Base-by-base conservation (phyloP, 2,113 vertebrate genomes). In the Edolisoma coerulescens region DNA sequence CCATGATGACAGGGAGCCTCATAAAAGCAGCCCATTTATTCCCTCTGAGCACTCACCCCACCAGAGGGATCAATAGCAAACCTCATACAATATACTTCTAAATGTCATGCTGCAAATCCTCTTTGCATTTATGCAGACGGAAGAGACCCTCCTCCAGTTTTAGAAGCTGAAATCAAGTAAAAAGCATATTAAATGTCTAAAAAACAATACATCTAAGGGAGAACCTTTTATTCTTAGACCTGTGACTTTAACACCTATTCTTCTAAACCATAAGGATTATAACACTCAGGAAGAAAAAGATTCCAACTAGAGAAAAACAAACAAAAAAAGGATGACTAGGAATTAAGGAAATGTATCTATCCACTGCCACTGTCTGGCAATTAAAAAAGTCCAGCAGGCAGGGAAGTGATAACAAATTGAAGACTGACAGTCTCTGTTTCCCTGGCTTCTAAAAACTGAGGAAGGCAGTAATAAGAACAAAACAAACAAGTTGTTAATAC, bases 1-100 rank as follows among this genome's bases (percentile, higher is more conserved):
- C 97, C 98, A 98, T 97, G 97, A 98, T 98, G 98, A 98, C 98
- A 98, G 97, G 97, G 97, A 98, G 97, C 97, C 98, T 98, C 98
- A 98, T 98, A 98, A 98, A 98, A 97, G 91, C 91, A 32, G 96
- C 97, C 97, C 98, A 96, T 97, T 98, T 97, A 98, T 97, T 98
- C 97, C 97, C 96, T 95, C 39, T 93, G 96, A 97, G 97, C 97
- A 97, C 97, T 98, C 96, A 96, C 97, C 95, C 93, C 75, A 89
- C 96, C 96, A 96, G 80, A 89, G 95, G 97, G 97, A 98, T 98
- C 98, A 98, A 98, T 98, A 98, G 95, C 96, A 95, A 97, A 97
- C 97, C 97, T 98, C 97, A 96, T 97, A 97, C 97, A 97, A 98
- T 97, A 95, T 97, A 93, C 95, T 98, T 95, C 97, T 97, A 98